Percentiles rank a stretch among this genome's conserved stretches.
phyloP scores from a whole-genome alignment of 2,888 invertebrate species.

The Syrista parreyssii region DNA sequence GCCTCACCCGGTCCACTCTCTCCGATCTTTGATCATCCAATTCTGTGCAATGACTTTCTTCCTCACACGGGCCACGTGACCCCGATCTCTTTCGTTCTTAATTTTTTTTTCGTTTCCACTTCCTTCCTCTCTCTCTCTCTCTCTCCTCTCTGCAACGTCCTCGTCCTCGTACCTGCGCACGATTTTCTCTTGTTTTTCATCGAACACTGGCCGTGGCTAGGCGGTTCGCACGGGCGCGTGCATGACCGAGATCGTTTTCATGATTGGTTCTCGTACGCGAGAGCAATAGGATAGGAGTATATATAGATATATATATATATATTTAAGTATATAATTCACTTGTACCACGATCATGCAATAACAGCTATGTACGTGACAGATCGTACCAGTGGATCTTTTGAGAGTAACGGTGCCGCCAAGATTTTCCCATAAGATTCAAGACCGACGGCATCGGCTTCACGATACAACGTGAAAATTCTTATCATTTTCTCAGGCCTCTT shows the following conservation, averaged over 20 bases:
- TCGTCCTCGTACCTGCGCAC: neutral
- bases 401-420: constrained; percentile 32
- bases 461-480: constrained; percentile 6
- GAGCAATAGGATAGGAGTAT: neutral
- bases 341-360: too few relatives aligned
- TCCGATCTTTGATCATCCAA: constrained; percentile 39
- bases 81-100: constrained; percentile 36
- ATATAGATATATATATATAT: too few relatives aligned
- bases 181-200: too few relatives aligned
- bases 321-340: too few relatives aligned
- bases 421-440: constrained; percentile 37
- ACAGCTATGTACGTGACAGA: constrained; percentile 32
- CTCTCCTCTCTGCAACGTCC: constrained; percentile 18
- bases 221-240: too few relatives aligned
- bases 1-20: constrained; percentile 44
- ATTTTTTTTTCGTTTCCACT: constrained; percentile 1
- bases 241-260: constrained; percentile 14
- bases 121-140: constrained; percentile 2
- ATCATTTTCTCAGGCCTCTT: too few relatives aligned
- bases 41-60: constrained; percentile 43
- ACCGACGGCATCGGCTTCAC: constrained; percentile 7
- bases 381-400: constrained; percentile 31
- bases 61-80: constrained; percentile 38
- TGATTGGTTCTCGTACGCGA: constrained; percentile 5
- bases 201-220: too few relatives aligned